phyloP scores from a whole-genome alignment of 2,888 invertebrate genomes.

The Ennomos erosarius region DNA sequence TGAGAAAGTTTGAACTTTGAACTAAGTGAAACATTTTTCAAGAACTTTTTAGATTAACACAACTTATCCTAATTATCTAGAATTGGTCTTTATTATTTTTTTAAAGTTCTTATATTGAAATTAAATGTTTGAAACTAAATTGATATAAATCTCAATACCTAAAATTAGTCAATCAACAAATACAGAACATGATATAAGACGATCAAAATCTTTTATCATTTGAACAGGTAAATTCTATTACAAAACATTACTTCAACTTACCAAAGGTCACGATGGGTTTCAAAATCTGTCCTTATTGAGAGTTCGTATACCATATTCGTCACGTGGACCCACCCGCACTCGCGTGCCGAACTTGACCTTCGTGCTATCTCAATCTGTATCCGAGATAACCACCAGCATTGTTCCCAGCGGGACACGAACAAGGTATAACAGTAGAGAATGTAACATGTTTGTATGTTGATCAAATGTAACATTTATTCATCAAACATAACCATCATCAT shows the following conservation, averaged over 20 bases:
- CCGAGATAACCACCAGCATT: conserved; percentile 76
- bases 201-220: no score
- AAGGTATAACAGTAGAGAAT: conserved; percentile 21
- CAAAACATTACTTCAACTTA: conserved; percentile 27
- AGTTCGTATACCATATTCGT: conserved; percentile 60
- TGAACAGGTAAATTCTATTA: conserved; percentile 14
- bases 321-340: conserved; percentile 60
- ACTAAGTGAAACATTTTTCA: background rate
- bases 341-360: conserved; percentile 78
- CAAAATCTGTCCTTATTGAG: conserved; percentile 39
- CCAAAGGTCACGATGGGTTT: conserved; percentile 36
- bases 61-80: no score
- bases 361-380: conserved; percentile 76
- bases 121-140: no score
- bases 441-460: background rate
- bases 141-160: no score
- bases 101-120: no score
- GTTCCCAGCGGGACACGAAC: conserved; percentile 71
- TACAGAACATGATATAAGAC: no score
- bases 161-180: no score
- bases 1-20: no score
- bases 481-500: no score
- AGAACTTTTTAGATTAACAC: no score
- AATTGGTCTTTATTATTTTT: no score
- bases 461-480: no score